Evolutionary conservation across 2,888 invertebrate genomes (phyloP).

Genomic region (Acrocyrtus sp.): DNA sequence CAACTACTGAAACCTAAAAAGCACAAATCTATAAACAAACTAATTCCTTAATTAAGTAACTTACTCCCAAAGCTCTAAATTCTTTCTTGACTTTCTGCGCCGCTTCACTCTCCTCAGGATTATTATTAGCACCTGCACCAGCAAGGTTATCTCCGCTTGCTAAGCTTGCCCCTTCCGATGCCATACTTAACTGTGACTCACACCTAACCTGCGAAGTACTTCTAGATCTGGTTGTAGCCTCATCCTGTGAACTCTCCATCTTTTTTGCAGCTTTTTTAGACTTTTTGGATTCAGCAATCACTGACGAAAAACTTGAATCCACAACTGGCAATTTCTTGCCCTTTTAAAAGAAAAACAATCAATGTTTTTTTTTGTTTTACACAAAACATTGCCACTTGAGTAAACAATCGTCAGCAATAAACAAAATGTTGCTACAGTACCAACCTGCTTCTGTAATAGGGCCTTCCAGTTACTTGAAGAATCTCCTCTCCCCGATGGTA

Average conservation of each 20-base stretch:
- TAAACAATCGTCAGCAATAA: too few relatives aligned
- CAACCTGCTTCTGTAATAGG: constrained; percentile 32
- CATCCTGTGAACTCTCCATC: too few relatives aligned
- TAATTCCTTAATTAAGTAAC: background rate
- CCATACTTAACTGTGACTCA: constrained; percentile 17
- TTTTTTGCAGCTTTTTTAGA: too few relatives aligned
- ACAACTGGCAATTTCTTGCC: background rate
- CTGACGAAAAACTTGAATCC: too few relatives aligned
- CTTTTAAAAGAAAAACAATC: background rate
- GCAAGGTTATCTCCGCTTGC: background rate
- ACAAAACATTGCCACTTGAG: too few relatives aligned
- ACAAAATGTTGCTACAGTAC: too few relatives aligned
- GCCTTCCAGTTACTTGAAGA: constrained; percentile 46
- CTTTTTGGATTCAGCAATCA: too few relatives aligned
- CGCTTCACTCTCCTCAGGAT: background rate
- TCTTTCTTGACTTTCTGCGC: constrained; percentile 31
- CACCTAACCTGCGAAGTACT: constrained; percentile 14
- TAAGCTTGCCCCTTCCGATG: constrained; percentile 14
- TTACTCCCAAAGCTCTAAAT: constrained; percentile 37
- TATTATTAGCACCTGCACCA: constrained; percentile 6
- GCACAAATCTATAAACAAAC: background rate
- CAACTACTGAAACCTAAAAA: background rate
- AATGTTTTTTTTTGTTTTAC: too few relatives aligned
- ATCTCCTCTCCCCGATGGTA: constrained; percentile 16
- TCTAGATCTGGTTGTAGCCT: background rate